Evolutionary conservation across 2,888 invertebrate species (phyloP).

Genomic region (Mycalesis mineus): DNA sequence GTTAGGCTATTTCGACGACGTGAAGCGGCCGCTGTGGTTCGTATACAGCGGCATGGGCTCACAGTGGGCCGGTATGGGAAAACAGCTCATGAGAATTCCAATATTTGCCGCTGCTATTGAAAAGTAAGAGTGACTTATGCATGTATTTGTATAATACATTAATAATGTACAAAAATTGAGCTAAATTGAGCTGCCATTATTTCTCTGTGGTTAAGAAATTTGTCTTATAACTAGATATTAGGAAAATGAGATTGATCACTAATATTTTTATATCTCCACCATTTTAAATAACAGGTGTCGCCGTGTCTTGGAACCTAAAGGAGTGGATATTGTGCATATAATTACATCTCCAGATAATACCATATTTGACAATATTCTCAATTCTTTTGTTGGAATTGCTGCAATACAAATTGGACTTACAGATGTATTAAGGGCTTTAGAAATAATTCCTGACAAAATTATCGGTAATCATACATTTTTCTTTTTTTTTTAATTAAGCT

Average conservation of each 20-base stretch:
- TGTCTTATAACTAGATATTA: neutral
- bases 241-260: too few species aligned
- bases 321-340: conserved; percentile 81
- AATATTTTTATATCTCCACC: neutral
- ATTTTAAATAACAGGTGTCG: conserved; percentile 59
- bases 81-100: conserved; percentile 80
- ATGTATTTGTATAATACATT: too few species aligned
- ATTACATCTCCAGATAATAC: conserved; percentile 80
- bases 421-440: conserved; percentile 65
- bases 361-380: conserved; percentile 77
- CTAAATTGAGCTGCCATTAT: too few species aligned
- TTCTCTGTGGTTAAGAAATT: too few species aligned
- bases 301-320: conserved; percentile 67
- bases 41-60: conserved; percentile 86
- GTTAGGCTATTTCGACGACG: conserved; percentile 46
- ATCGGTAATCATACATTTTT: conserved; percentile 76
- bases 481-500: too few species aligned
- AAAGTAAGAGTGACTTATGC: conserved; percentile 40
- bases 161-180: too few species aligned
- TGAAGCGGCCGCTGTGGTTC: conserved; percentile 79
- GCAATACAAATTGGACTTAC: conserved; percentile 81
- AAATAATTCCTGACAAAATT: conserved; percentile 84
- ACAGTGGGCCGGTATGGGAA: conserved; percentile 84
- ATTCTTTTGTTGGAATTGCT: conserved; percentile 88
- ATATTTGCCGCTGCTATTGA: conserved; percentile 77